Percentiles rank a stretch among this genome's conserved stretches.
Conservation (phyloP, 2,888 invertebrate species). For the Drosophila setosimentum region DNA sequence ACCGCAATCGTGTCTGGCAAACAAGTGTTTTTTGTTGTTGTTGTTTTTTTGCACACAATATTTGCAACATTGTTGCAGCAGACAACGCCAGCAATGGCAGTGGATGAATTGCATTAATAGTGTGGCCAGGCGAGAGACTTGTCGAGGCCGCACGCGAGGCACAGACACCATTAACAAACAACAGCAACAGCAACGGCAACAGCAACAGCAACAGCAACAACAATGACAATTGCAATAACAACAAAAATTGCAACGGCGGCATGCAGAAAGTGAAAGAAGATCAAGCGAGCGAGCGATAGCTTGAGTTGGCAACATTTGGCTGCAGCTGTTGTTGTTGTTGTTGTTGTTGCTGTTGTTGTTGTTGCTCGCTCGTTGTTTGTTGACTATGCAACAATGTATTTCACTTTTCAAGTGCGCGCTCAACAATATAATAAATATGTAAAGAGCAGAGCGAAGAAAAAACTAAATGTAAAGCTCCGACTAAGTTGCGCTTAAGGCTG, state of each 20-base stretch:
- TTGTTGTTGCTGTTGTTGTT: background rate
- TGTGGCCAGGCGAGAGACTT: constrained; percentile 53
- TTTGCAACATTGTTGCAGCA: constrained; percentile 67
- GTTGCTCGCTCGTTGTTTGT: constrained; percentile 25
- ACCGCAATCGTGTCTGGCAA: constrained; percentile 54
- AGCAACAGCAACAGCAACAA: constrained; percentile 1
- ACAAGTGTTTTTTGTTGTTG: constrained; percentile 36
- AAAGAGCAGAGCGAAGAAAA: background rate
- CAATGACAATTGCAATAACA: constrained; percentile 19
- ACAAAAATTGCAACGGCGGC: constrained; percentile 36
- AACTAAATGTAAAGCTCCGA: constrained; percentile 3
- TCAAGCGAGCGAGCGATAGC: constrained; percentile 55
- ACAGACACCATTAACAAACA: constrained; percentile 34
- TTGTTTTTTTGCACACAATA: constrained; percentile 50
- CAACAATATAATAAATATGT: constrained; percentile 22
- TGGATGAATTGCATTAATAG: constrained; percentile 72
- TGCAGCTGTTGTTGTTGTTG: background rate
- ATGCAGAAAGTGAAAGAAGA: constrained; percentile 78
- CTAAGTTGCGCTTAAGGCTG: constrained; percentile 31
- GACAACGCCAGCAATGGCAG: constrained; percentile 59
- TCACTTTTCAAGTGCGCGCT: constrained; percentile 55
- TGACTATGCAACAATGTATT: constrained; percentile 43
- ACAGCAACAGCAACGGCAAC: constrained; percentile 26
- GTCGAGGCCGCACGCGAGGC: constrained; percentile 46
- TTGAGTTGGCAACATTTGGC: constrained; percentile 60